Base-by-base conservation (phyloP, 2,113 vertebrate genomes). In the Menidia beryllina region DNA sequence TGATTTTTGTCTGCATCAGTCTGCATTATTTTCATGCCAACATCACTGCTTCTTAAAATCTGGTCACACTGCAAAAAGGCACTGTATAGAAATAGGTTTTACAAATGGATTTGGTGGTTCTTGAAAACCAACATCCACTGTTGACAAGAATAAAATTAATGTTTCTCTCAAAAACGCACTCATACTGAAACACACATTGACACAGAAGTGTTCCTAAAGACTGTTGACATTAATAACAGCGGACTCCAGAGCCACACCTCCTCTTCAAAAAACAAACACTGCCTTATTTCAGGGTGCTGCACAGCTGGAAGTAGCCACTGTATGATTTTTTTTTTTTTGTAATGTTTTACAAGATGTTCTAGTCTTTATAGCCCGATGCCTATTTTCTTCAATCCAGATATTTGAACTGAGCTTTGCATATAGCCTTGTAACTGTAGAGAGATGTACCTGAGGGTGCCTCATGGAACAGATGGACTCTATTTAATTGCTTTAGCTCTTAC, bases 1-100 rank as follows among this genome's bases (percentile, higher is more conserved):
- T n/a, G n/a, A n/a, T n/a, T n/a, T 25, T 10, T 13, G 2, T 52
- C 48, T 67, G 55, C 45, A 0, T 72, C 64, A 68, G 60, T 48
- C 58, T 36, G 77, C 57, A 60, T 56, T 52, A 70, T 81, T 68
- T 80, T 76, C 71, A 53, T 11, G 30, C 71, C 72, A 53, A 77
- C 49, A 53, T 77, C 65, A 0, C 61, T 24, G 63, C 80, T 77
- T 51, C 24, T 21, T 51, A 23, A 5, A 30, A 61, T 48, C 30
- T 30, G 38, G 58, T 66, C 56, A 54, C 65, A n/a, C 56, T 4
- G 30, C n/a, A 2, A 56, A 67, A 77, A 61, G 50, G 20, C 41
- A 11, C 4, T 38, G 54, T 71, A 39, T 71, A 78, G 79, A 76
- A 78, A 72, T 62, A 67, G 53, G 4, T 64, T 78, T 58, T 67